Percentiles rank a stretch among this genome's conserved stretches.
These are phyloP conservation scores for Pogonus chalceus DNA, from an alignment of 1,140 invertebrate genomes.

Conservation along the genomic window DNA sequence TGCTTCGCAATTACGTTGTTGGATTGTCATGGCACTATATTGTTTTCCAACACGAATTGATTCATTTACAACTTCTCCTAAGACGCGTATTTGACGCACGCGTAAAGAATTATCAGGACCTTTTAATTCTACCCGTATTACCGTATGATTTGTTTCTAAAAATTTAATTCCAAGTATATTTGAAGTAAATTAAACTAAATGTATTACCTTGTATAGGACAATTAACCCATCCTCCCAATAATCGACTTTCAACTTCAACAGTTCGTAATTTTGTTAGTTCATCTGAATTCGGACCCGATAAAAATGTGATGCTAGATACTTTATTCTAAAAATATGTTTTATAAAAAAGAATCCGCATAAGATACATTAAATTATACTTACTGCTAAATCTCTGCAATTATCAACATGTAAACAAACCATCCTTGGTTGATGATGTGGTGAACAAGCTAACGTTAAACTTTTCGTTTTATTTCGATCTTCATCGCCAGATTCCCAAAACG, in stretches of 20 bases:
- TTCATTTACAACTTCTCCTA: conserved; percentile 48
- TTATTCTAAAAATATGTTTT: conserved; percentile 63
- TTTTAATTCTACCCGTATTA: conserved; percentile 74
- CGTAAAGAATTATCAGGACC: conserved; percentile 84
- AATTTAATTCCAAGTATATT: conserved; percentile 8
- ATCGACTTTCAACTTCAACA: conserved; percentile 72
- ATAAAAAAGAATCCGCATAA: conserved; percentile 6
- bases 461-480: conserved; percentile 91
- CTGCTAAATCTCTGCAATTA: conserved; percentile 81
- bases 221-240: conserved; percentile 72
- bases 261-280: conserved; percentile 70
- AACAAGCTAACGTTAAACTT: conserved; percentile 43
- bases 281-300: conserved; percentile 66
- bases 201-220: conserved; percentile 61
- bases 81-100: conserved; percentile 67
- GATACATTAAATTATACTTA: conserved; percentile 37
- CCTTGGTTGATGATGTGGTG: conserved; percentile 47
- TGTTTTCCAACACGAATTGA: conserved; percentile 41
- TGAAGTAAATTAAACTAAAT: conserved; percentile 2
- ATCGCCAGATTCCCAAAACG: conserved; percentile 98
- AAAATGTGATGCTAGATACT: conserved; percentile 71
- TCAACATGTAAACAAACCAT: conserved; percentile 83
- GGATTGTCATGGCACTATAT: conserved; percentile 45
- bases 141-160: conserved; percentile 40
- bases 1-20: conserved; percentile 78